A percentile compares a stretch with the other conserved stretches of the same genome.
These are phyloP conservation scores for Chelonus formosanus DNA, from an alignment of 2,888 invertebrate genomes.

Conservation along the genomic window DNA sequence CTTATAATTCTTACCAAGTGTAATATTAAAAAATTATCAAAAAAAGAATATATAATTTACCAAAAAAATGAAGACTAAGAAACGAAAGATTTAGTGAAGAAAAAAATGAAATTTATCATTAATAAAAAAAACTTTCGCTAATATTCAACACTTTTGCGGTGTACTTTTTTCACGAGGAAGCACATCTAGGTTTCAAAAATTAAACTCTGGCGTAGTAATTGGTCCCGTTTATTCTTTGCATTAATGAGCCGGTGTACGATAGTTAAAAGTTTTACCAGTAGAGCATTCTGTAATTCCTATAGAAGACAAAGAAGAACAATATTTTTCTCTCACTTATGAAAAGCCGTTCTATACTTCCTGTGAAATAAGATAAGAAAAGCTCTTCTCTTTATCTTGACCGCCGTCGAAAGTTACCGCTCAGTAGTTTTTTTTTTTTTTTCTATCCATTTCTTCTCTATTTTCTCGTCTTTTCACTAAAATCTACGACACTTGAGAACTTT, in stretches of 20 bases:
- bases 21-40: no score
- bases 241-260: constrained; percentile 51
- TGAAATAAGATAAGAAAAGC: constrained; percentile 41
- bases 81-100: not conserved
- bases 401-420: constrained; percentile 14
- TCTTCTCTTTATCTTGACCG: constrained; percentile 21
- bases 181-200: constrained; percentile 20
- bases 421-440: not conserved
- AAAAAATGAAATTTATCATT: not conserved
- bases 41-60: no score
- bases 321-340: constrained; percentile 36
- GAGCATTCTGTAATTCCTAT: constrained; percentile 16
- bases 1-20: no score
- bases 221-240: constrained; percentile 47
- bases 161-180: constrained; percentile 20
- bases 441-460: constrained; percentile 4
- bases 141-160: constrained; percentile 34
- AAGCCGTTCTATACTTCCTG: not conserved
- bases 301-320: constrained; percentile 37
- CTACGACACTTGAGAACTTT: constrained; percentile 17
- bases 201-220: constrained; percentile 49
- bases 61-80: not conserved
- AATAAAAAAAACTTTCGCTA: constrained; percentile 19
- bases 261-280: constrained; percentile 48
- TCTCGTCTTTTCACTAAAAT: constrained; percentile 22